A percentile compares a stretch with the other conserved stretches of the same genome.
Conservation (phyloP, 2,888 invertebrate genomes). For the Cephus runcator region DNA sequence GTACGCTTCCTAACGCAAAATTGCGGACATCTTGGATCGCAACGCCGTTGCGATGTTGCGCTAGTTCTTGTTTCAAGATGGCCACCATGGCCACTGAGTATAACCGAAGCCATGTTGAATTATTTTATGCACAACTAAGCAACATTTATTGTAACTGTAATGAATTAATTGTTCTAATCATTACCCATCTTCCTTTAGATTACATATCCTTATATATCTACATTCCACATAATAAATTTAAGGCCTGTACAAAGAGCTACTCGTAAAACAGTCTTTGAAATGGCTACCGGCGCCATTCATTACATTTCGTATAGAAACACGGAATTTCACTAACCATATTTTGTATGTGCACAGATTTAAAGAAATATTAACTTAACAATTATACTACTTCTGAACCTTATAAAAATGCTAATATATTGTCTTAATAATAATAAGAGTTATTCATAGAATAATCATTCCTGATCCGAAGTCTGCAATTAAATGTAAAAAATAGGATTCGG, state of each 20-base stretch:
- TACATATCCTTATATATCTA: neutral
- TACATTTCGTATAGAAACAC: neutral
- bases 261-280: neutral
- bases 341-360: neutral
- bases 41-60: slow-evolving; percentile 58
- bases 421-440: neutral
- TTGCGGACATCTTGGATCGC: slow-evolving; percentile 57
- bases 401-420: neutral
- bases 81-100: neutral
- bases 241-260: neutral
- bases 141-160: neutral
- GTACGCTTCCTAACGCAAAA: slow-evolving; percentile 46
- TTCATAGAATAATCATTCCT: neutral
- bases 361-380: neutral
- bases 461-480: neutral
- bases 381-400: neutral
- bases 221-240: neutral
- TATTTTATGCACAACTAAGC: neutral
- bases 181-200: neutral
- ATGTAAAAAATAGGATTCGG: neutral
- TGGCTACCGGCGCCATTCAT: neutral
- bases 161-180: neutral
- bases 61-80: slow-evolving; percentile 41
- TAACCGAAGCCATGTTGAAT: neutral
- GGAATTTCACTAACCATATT: neutral